These are phyloP conservation scores for Cheilosia vernalis DNA, from an alignment of 2,888 invertebrate species.

Conservation along the genomic window DNA sequence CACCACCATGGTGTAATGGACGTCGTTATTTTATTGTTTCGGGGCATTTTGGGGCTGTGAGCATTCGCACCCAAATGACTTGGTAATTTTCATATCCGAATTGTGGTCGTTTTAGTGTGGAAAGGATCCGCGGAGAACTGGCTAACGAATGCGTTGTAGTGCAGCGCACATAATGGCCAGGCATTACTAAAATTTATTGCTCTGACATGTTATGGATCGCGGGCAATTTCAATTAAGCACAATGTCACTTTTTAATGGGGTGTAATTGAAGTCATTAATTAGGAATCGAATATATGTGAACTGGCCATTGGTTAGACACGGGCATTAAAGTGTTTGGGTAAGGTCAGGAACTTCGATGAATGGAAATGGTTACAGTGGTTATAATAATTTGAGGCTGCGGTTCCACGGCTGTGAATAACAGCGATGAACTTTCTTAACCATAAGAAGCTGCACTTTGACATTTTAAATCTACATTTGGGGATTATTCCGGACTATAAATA, in stretches of 20 bases:
- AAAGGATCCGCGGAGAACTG: slow-evolving; percentile 4
- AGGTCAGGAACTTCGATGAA: too few relatives aligned
- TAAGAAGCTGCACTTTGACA: too few relatives aligned
- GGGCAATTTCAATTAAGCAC: slow-evolving; percentile 54
- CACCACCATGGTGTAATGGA: slow-evolving; percentile 53
- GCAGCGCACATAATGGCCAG: slow-evolving; percentile 39
- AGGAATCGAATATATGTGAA: background rate
- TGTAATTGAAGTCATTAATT: slow-evolving; percentile 52
- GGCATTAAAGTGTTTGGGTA: background rate
- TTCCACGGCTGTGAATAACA: too few relatives aligned
- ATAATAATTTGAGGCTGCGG: too few relatives aligned
- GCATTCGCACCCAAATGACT: slow-evolving; percentile 39
- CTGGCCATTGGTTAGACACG: background rate
- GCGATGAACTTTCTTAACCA: too few relatives aligned
- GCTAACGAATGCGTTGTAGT: slow-evolving; percentile 51
- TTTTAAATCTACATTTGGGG: too few relatives aligned
- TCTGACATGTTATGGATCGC: slow-evolving; percentile 29
- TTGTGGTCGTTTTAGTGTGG: slow-evolving; percentile 39
- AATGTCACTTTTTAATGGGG: slow-evolving; percentile 37
- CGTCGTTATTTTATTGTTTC: slow-evolving; percentile 66
- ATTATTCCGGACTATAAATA: too few relatives aligned
- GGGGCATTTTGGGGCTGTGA: slow-evolving; percentile 59
- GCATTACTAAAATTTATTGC: slow-evolving; percentile 64
- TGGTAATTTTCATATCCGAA: slow-evolving; percentile 29
- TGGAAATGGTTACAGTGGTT: background rate